Evolutionary conservation across 2,113 vertebrate species (phyloP).

Genomic region (Otocyon megalotis): DNA sequence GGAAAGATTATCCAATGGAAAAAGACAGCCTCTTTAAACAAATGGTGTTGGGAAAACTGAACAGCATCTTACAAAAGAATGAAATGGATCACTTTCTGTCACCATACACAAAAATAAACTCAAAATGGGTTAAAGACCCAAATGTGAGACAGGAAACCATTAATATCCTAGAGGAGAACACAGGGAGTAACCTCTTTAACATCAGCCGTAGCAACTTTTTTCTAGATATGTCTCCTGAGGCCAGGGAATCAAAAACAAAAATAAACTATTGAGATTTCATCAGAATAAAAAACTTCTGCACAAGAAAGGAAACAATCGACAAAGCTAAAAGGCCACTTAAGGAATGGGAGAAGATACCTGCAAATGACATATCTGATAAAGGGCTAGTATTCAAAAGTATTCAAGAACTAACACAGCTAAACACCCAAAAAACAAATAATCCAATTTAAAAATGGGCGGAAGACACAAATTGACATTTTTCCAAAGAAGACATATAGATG

Average conservation of each 20-base stretch:
- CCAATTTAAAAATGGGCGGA: not conserved
- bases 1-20: not conserved
- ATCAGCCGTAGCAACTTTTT: not conserved
- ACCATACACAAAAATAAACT: not conserved
- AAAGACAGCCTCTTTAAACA: not conserved
- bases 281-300: not conserved
- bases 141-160: not conserved
- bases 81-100: not conserved
- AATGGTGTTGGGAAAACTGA: not conserved
- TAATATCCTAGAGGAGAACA: not conserved
- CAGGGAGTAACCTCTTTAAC: not conserved
- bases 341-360: not conserved
- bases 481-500: not conserved
- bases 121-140: not conserved
- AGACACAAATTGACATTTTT: not conserved
- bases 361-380: not conserved
- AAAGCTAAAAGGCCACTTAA: not conserved
- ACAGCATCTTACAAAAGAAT: not conserved
- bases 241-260: not conserved
- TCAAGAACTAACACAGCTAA: not conserved
- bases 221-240: not conserved
- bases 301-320: not conserved
- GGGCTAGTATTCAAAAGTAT: not conserved
- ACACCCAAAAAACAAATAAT: not conserved
- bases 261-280: not conserved